Percentiles rank a stretch among this genome's conserved stretches.
phyloP scores from a whole-genome alignment of 2,888 invertebrate genomes.

The Ochlodes sylvanus region DNA sequence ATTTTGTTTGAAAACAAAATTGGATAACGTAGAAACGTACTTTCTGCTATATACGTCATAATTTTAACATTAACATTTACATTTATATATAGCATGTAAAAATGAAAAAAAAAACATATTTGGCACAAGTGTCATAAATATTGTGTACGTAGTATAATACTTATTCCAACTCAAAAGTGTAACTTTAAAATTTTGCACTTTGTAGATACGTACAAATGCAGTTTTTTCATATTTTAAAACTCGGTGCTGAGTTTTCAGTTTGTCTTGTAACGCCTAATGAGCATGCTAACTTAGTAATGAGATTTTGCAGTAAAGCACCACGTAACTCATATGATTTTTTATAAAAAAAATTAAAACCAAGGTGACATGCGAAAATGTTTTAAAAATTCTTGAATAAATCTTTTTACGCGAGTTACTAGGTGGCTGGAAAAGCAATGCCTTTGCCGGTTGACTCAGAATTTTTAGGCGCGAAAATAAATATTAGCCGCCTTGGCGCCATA shows the following conservation, averaged over 20 bases:
- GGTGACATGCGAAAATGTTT: conserved; percentile 14
- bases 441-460: conserved; percentile 9
- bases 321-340: conserved; percentile 1
- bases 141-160: no score
- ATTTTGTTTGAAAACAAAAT: no score
- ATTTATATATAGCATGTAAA: no score
- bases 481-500: background rate
- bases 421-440: conserved; percentile 5
- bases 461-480: conserved; percentile 10
- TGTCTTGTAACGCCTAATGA: conserved; percentile 25
- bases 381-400: conserved; percentile 8
- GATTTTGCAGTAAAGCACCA: conserved; percentile 11
- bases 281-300: conserved; percentile 28
- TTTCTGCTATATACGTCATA: no score
- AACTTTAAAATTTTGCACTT: background rate
- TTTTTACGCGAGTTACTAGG: background rate
- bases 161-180: background rate
- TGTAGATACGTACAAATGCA: background rate
- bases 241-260: background rate
- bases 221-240: conserved; percentile 3
- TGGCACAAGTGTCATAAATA: no score
- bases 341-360: conserved; percentile 12
- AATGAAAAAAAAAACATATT: no score
- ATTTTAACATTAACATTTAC: no score
- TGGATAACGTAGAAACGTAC: no score